phyloP scores from a whole-genome alignment of 1,140 invertebrate genomes.

The Cylas formicarius region DNA sequence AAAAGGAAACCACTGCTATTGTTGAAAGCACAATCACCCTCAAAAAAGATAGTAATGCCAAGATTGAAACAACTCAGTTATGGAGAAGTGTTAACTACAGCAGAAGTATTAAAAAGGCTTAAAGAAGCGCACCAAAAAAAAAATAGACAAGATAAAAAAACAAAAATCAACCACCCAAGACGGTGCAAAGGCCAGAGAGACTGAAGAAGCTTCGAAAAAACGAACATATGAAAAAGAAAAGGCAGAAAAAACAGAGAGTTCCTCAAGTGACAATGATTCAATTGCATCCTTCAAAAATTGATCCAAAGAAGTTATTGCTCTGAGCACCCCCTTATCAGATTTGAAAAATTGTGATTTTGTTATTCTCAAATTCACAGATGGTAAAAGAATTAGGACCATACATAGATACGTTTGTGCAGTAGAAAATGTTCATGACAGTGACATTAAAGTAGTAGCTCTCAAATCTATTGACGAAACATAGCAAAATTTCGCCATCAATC shows the following conservation, averaged over 20 bases:
- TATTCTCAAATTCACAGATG: constrained; percentile 5
- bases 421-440: constrained; percentile 1
- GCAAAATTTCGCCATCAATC: constrained; percentile 6
- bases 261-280: background rate
- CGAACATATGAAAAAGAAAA: background rate
- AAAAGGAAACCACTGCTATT: no score
- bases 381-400: constrained; percentile 8
- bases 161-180: background rate
- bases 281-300: background rate
- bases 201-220: background rate
- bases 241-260: background rate
- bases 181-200: background rate
- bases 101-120: background rate
- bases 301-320: background rate
- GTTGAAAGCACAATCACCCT: no score
- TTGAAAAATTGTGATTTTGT: constrained; percentile 8
- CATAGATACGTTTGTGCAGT: constrained; percentile 9
- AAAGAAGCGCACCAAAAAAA: constrained; percentile 8
- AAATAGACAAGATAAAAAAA: constrained; percentile 2
- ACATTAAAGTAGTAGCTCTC: constrained; percentile 3
- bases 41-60: constrained; percentile 12
- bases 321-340: background rate
- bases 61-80: constrained; percentile 3
- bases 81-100: constrained; percentile 4
- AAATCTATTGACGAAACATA: constrained; percentile 1